Conservation (phyloP, 2,797 vertebrate genomes). For the Mormyrops attenuatus region DNA sequence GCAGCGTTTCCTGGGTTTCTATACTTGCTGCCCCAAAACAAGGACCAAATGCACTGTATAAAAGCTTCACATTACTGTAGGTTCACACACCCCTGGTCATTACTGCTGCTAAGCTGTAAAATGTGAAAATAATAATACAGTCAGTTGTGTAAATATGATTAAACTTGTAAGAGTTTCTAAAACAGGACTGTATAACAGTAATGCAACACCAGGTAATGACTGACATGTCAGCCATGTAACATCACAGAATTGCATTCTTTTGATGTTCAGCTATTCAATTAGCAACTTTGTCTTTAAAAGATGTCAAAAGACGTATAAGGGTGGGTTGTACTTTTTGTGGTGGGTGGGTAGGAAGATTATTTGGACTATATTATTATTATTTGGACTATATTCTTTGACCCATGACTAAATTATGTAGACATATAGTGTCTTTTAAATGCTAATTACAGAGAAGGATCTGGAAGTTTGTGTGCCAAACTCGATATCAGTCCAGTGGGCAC, state of each 20-base stretch:
- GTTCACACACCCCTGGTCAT: neutral
- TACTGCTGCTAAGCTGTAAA: neutral
- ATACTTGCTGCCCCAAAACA: neutral
- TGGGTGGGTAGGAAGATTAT: neutral
- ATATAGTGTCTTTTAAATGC: neutral
- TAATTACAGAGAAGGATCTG: neutral
- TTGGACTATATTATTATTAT: neutral
- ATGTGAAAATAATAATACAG: neutral
- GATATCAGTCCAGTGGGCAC: neutral
- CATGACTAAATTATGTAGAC: neutral
- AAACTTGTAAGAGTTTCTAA: neutral
- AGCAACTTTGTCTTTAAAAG: neutral
- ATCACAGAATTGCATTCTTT: neutral
- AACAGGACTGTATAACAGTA: neutral
- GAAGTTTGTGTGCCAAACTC: neutral
- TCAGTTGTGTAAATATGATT: neutral
- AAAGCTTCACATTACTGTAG: neutral
- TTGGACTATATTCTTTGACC: neutral
- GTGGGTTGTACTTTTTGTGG: neutral
- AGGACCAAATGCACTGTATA: neutral
- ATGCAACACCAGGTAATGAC: neutral
- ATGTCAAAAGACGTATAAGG: neutral
- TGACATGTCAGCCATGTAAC: neutral
- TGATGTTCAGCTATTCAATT: neutral
- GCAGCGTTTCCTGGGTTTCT: neutral